A percentile compares a stretch with the other conserved stretches of the same genome.
Evolutionary conservation across 2,888 invertebrate genomes (phyloP).

Genomic region (Eustalomyia histrio): DNA sequence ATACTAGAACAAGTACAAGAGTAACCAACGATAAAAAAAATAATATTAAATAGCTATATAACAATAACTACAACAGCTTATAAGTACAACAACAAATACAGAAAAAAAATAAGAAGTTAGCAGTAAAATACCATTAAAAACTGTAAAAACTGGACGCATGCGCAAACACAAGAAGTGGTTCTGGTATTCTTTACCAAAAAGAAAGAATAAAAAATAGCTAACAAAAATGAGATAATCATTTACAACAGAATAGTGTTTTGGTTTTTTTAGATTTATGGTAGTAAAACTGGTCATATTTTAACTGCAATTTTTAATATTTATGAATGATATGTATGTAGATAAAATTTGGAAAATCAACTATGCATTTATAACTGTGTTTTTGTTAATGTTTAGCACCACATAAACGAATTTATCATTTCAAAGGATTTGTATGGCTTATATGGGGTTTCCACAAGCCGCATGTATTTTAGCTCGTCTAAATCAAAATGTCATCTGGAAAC

Average conservation of each 20-base stretch:
- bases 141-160: slow-evolving; percentile 78
- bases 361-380: neutral
- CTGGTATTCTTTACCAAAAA: slow-evolving; percentile 11
- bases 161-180: slow-evolving; percentile 68
- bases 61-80: slow-evolving; percentile 31
- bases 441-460: too few species aligned
- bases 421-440: too few species aligned
- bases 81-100: slow-evolving; percentile 6
- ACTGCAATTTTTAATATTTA: slow-evolving; percentile 4
- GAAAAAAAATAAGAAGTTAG: slow-evolving; percentile 67
- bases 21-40: neutral
- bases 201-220: slow-evolving; percentile 1
- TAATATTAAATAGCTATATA: slow-evolving; percentile 46
- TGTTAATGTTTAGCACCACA: too few species aligned
- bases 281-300: slow-evolving; percentile 40
- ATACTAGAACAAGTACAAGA: neutral
- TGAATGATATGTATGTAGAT: slow-evolving; percentile 1
- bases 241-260: slow-evolving; percentile 34
- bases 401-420: too few species aligned
- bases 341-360: neutral
- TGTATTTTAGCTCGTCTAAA: too few species aligned
- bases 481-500: too few species aligned
- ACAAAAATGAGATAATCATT: slow-evolving; percentile 49
- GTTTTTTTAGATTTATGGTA: slow-evolving; percentile 49
- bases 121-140: slow-evolving; percentile 74